Percentiles rank a stretch among this genome's conserved stretches.
Evolutionary conservation across 2,888 invertebrate genomes (phyloP).

Genomic region (Plagodis pulveraria): DNA sequence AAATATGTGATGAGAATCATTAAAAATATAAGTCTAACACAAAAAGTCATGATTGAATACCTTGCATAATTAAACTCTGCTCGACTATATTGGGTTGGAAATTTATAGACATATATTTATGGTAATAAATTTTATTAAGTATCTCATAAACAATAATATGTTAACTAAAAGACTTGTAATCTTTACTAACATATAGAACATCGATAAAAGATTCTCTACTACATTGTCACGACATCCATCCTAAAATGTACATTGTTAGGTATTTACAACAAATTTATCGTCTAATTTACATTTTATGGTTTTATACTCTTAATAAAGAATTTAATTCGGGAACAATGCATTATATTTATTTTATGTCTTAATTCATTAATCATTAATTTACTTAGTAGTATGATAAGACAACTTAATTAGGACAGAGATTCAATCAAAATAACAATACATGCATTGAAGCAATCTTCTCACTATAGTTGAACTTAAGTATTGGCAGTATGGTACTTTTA

Average conservation of each 20-base stretch:
- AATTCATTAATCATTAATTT: slow-evolving; percentile 2
- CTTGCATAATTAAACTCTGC: too few species aligned
- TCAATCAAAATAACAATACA: slow-evolving; percentile 9
- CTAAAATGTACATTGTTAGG: slow-evolving; percentile 14
- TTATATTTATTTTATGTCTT: slow-evolving; percentile 13
- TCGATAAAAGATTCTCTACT: slow-evolving; percentile 26
- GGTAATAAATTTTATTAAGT: slow-evolving; percentile 32
- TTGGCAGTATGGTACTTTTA: slow-evolving; percentile 54
- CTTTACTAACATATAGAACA: slow-evolving; percentile 33
- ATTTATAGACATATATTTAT: not conserved
- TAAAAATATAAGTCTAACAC: not conserved
- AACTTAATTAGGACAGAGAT: slow-evolving; percentile 16
- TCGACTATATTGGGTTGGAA: too few species aligned
- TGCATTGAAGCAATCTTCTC: not conserved
- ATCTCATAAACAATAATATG: slow-evolving; percentile 27
- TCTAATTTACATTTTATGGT: slow-evolving; percentile 6
- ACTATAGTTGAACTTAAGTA: slow-evolving; percentile 35
- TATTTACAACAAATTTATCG: slow-evolving; percentile 12
- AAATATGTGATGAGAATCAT: not conserved
- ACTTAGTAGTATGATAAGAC: slow-evolving; percentile 9
- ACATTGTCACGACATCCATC: slow-evolving; percentile 28
- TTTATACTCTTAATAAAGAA: slow-evolving; percentile 14
- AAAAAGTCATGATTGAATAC: not conserved
- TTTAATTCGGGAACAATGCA: slow-evolving; percentile 23
- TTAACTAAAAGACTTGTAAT: slow-evolving; percentile 31